These are phyloP conservation scores for Agrochola litura DNA, from an alignment of 2,888 invertebrate species.

Conservation along the genomic window DNA sequence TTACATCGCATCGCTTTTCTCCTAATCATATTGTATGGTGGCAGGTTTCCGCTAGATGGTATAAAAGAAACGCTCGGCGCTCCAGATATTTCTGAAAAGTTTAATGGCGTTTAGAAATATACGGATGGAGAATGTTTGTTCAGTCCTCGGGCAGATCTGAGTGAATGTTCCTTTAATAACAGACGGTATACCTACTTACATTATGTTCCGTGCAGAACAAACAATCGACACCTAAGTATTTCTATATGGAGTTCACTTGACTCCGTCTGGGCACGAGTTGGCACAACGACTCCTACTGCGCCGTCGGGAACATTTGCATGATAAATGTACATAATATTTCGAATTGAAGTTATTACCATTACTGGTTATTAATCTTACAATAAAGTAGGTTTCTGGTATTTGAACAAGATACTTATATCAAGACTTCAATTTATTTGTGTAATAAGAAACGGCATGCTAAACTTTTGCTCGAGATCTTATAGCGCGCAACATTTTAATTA, in stretches of 20 bases:
- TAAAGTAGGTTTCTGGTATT: constrained; percentile 53
- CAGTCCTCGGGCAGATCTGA: constrained; percentile 29
- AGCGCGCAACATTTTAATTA: constrained; percentile 47
- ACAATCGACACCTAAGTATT: constrained; percentile 57
- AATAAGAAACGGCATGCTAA: constrained; percentile 23
- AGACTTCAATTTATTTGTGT: constrained; percentile 47
- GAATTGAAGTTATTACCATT: constrained; percentile 57
- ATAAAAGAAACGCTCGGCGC: constrained; percentile 17
- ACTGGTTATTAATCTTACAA: constrained; percentile 58
- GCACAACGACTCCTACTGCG: constrained; percentile 49
- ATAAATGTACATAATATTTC: constrained; percentile 61
- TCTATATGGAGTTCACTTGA: constrained; percentile 51
- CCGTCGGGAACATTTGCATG: constrained; percentile 58
- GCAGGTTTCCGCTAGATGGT: constrained; percentile 23
- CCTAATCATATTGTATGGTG: constrained; percentile 48
- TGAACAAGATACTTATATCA: constrained; percentile 48
- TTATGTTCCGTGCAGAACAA: constrained; percentile 37
- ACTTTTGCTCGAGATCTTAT: constrained; percentile 25
- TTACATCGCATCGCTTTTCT: constrained; percentile 44
- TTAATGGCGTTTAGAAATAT: constrained; percentile 45
- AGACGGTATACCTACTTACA: constrained; percentile 26
- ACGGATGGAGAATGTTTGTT: constrained; percentile 46
- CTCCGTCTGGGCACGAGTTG: constrained; percentile 49
- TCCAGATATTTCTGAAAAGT: constrained; percentile 27
- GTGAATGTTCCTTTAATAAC: constrained; percentile 40